phyloP scores from a whole-genome alignment of 2,888 invertebrate genomes.

The Sylvicola fuscatus region DNA sequence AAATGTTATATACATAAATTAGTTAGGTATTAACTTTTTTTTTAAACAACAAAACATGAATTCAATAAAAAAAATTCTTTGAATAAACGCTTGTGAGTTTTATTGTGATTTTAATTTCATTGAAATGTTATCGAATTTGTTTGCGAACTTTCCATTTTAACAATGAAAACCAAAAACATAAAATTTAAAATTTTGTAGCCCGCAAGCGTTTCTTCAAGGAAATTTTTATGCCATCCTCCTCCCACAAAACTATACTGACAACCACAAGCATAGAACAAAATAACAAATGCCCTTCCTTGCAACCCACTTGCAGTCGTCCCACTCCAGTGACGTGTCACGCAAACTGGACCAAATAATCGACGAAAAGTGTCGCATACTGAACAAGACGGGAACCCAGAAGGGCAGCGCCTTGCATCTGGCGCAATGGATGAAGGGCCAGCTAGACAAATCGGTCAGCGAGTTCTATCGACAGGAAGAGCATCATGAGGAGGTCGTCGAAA shows the following conservation, averaged over 20 bases:
- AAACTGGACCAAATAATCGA: slow-evolving; percentile 37
- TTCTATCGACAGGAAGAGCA: slow-evolving; percentile 16
- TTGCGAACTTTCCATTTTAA: not conserved
- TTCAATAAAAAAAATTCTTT: slow-evolving; percentile 19
- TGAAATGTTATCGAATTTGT: slow-evolving; percentile 1
- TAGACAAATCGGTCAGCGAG: slow-evolving; percentile 29
- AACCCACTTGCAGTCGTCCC: too few species aligned
- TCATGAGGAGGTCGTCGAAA: slow-evolving; percentile 12
- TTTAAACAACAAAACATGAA: slow-evolving; percentile 7
- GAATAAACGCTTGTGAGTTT: slow-evolving; percentile 27
- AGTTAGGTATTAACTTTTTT: slow-evolving; percentile 8
- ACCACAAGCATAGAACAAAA: too few species aligned
- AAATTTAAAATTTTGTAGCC: too few species aligned
- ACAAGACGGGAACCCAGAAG: slow-evolving; percentile 39
- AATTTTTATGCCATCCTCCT: too few species aligned
- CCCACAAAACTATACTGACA: too few species aligned
- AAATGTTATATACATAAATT: too few species aligned
- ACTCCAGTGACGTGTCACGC: not conserved
- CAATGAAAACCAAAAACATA: not conserved
- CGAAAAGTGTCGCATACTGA: slow-evolving; percentile 39
- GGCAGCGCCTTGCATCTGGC: slow-evolving; percentile 55
- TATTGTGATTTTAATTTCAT: slow-evolving; percentile 7
- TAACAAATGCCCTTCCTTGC: too few species aligned
- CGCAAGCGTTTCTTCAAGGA: too few species aligned
- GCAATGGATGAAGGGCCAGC: slow-evolving; percentile 61